Percentiles rank a stretch among this genome's conserved stretches.
Conservation (phyloP, 2,888 invertebrate genomes). For the Bimastos eiseni region DNA sequence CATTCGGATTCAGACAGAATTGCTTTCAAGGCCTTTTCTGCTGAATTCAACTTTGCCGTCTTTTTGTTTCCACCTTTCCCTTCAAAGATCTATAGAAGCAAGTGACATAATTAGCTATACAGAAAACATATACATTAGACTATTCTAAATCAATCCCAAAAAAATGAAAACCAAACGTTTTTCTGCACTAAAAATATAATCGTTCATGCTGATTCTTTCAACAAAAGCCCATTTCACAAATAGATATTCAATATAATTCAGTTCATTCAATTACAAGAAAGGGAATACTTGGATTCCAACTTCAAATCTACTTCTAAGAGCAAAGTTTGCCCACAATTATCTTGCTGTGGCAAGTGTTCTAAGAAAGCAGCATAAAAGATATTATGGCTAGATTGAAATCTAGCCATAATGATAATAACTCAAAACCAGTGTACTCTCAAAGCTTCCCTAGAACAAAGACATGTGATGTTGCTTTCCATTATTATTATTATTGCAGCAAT, state of each 20-base stretch:
- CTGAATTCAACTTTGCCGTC: slow-evolving; percentile 24
- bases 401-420: too few species aligned
- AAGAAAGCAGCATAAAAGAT: background rate
- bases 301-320: background rate
- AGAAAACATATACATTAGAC: too few species aligned
- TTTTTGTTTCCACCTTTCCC: slow-evolving; percentile 28
- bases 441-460: background rate
- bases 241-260: background rate
- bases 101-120: background rate
- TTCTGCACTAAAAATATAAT: background rate
- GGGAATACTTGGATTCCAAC: background rate
- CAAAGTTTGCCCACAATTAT: background rate
- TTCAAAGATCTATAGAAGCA: slow-evolving; percentile 21
- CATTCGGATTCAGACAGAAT: slow-evolving; percentile 24
- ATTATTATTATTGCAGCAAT: too few species aligned
- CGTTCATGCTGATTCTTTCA: too few species aligned
- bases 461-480: too few species aligned
- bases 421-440: background rate
- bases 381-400: background rate
- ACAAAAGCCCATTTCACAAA: background rate
- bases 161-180: background rate
- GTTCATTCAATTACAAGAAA: background rate
- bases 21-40: slow-evolving; percentile 30
- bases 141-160: background rate
- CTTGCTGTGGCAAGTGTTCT: background rate